phyloP scores from a whole-genome alignment of 1,140 invertebrate genomes.

The Heterodera schachtii region DNA sequence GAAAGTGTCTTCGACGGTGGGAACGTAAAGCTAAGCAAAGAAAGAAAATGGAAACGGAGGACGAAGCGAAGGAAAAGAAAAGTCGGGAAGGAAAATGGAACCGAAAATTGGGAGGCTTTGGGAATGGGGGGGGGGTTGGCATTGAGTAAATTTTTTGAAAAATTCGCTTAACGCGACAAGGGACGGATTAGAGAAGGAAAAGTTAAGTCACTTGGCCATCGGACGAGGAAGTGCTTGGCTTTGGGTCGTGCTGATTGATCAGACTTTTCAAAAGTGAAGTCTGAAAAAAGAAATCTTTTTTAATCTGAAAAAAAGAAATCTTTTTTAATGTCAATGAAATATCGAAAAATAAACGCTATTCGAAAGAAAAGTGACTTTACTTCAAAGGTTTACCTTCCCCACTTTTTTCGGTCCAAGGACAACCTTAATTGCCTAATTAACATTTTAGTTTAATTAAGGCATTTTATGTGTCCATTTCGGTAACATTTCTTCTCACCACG shows the following conservation, averaged over 20 bases:
- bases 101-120: not conserved
- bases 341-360: not conserved
- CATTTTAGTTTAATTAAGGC: too few species aligned
- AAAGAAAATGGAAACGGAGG: not conserved
- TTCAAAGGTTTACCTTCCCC: not conserved
- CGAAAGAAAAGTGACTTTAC: not conserved
- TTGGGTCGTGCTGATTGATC: not conserved
- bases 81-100: too few species aligned
- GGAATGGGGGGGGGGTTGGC: too few species aligned
- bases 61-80: too few species aligned
- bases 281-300: constrained; percentile 9
- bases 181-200: not conserved
- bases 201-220: not conserved
- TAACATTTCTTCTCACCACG: not conserved
- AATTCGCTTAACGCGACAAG: too few species aligned
- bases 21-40: constrained; percentile 35
- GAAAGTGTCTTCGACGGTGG: constrained; percentile 65
- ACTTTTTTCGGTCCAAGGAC: constrained; percentile 1
- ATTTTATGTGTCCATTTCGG: not conserved
- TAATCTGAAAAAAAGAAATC: constrained; percentile 1
- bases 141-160: too few species aligned
- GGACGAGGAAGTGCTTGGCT: not conserved
- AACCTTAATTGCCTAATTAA: not conserved
- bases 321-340: not conserved
- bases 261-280: constrained; percentile 5